These are phyloP conservation scores for Cephalopholis sonnerati DNA, from an alignment of 2,113 vertebrate genomes.

Conservation along the genomic window DNA sequence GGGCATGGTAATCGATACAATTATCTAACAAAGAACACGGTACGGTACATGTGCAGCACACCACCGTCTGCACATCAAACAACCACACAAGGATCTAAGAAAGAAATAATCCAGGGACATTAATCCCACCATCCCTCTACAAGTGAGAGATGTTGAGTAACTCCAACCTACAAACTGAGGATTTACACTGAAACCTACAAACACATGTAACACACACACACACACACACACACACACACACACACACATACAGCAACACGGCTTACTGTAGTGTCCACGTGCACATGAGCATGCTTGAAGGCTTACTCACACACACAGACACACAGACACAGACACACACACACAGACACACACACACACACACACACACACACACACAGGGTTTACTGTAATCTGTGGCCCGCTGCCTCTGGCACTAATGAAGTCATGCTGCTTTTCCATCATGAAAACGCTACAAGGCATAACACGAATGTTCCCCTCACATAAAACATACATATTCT, in stretches of 20 bases:
- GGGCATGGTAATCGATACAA: slow-evolving; percentile 27
- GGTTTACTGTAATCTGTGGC: slow-evolving; percentile 72
- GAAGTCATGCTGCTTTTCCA: slow-evolving; percentile 51
- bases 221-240: slow-evolving; percentile 37
- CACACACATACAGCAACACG: slow-evolving; percentile 36
- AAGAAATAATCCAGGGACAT: slow-evolving; percentile 69
- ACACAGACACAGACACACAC: slow-evolving; percentile 48
- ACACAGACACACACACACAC: slow-evolving; percentile 21
- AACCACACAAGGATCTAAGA: slow-evolving; percentile 45
- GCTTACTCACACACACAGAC: slow-evolving; percentile 45
- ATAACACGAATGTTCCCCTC: slow-evolving; percentile 18
- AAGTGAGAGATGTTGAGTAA: slow-evolving; percentile 67
- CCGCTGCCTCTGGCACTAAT: slow-evolving; percentile 56
- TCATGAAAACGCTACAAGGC: slow-evolving; percentile 47
- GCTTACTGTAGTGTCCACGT: slow-evolving; percentile 39
- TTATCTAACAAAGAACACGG: slow-evolving; percentile 21
- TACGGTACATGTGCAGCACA: slow-evolving; percentile 12
- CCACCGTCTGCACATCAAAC: slow-evolving; percentile 36
- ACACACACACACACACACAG: slow-evolving; percentile 42
- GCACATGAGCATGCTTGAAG: slow-evolving; percentile 42
- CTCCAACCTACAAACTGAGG: slow-evolving; percentile 72
- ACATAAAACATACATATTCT: slow-evolving; percentile 17
- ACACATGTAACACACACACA: slow-evolving; percentile 56
- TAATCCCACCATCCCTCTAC: slow-evolving; percentile 63
- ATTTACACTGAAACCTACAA: slow-evolving; percentile 62